Evolutionary conservation across 2,113 vertebrate genomes (phyloP), one percentile per base, ranked within the genome.

Genomic region (Clupea harengus): DNA sequence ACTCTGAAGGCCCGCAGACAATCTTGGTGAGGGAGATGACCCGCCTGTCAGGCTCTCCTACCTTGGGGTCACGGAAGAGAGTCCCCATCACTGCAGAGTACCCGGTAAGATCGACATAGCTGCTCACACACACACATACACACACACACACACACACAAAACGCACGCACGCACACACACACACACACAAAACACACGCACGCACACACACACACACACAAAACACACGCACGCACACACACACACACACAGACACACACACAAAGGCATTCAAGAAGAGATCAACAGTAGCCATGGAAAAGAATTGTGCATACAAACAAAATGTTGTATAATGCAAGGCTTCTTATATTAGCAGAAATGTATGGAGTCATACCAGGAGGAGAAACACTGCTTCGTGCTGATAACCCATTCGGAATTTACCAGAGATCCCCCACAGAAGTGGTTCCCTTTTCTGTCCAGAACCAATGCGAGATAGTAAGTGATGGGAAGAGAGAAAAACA

Each of bases 351-450:
- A 13, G 7, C 81, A 45, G 75, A 52, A 28, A 75, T 67, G 28
- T 2, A 20, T 15, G 81, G 25, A 82, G 10, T 50, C 89, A 94
- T 93, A 99, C 98, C 98, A 99, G 86, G 98, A 99, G 32, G 96
- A 96, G 93, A 99, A 98, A 86, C 98, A 99, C 90, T 99, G 98
- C 81, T 95, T 97, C 0, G 97, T 97, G 89, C 98, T 98, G 94
- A 99, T 96, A 87, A 99, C 95, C 98, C 98, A 99, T 92, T 96
- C 95, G 88, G 96, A 93, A 88, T 96, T 96, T 87, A 99, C 97
- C 88, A 99, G 90, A 45, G 97, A 96, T 0, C 97, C 98, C 22
- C 98, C 98, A 0, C 98, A 99, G 94, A 99, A 99, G 93, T 99
- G 98, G 83, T 95, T 90, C 5, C 97, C 97, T 6, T 96, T 96